Base-by-base conservation (phyloP, 2,888 invertebrate species). In the Oscheius sp. region DNA sequence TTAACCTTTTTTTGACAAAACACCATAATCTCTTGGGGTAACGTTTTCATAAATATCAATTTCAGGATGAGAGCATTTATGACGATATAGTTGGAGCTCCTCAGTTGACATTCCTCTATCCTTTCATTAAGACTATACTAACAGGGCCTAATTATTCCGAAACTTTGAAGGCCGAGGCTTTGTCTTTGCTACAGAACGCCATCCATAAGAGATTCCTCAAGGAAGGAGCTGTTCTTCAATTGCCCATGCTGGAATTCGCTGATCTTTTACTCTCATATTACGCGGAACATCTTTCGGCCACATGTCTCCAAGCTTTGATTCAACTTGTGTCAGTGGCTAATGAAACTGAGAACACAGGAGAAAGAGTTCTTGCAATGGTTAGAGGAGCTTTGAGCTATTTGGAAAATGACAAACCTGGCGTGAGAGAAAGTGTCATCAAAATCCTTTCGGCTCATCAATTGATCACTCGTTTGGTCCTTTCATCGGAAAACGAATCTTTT, bases 51-150 rank as follows among this genome's bases (percentile, higher is more conserved):
- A 50, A 4, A 20, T 50, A 5, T 1, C 5, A 23, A 2, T 71
- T 71, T 64, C 39, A 75, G 71, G 71, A 70, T 20, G 70, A 67
- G 6, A n/a, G n/a, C n/a, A 46, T 61, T 17, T 52, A 69, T 4
- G 80, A 80, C 48, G 80, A 80, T 50, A 76, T 74, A 15, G 71
- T 80, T n/a, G 76, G 77, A 10, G 75, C 80, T 5, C 46, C 76
- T 6, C 78, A 80, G 48, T 48, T 80, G 45, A 74, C 77, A 12
- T 70, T 80, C 3, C 67, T 79, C 25, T 76, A 69, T 58, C 80
- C 80, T 8, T 69, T 80, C 50, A 67, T 79, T 34, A 67, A 69
- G n/a, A 70, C 72, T 25, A 57, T 77, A 25, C 65, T 68, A 10
- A 73, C 65, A 12, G 57, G 55, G 4, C 15, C 63, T 29, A 42